A percentile compares a stretch with the other conserved stretches of the same genome.
Evolutionary conservation across 2,888 invertebrate species (phyloP).

Genomic region (Phorcus lineatus): DNA sequence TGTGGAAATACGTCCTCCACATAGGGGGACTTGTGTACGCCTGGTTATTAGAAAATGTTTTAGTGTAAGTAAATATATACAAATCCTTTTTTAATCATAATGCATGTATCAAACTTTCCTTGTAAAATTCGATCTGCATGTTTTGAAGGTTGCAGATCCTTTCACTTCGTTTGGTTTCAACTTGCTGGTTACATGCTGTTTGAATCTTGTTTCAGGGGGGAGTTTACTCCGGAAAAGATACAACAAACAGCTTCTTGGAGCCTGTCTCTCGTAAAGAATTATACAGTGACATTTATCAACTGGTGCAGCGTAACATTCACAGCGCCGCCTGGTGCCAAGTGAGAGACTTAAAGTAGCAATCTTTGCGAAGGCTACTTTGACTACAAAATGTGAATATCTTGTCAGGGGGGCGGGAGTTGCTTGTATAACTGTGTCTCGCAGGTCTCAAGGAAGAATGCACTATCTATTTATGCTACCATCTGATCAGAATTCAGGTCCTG

Average conservation of each 20-base stretch:
- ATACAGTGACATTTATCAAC: conserved; percentile 27
- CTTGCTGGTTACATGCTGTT: neutral
- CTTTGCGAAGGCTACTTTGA: too few species aligned
- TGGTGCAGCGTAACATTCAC: conserved; percentile 36
- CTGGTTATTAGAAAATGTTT: conserved; percentile 68
- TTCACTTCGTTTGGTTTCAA: neutral
- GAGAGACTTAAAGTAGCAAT: too few species aligned
- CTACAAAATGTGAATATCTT: too few species aligned
- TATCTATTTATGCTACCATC: too few species aligned
- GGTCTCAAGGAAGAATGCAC: too few species aligned
- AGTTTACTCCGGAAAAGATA: conserved; percentile 41
- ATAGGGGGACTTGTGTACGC: conserved; percentile 48
- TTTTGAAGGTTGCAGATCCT: too few species aligned
- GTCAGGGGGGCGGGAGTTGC: too few species aligned
- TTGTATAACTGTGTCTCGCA: too few species aligned
- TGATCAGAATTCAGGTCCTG: too few species aligned
- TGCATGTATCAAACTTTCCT: too few species aligned
- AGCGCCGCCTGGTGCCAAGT: neutral
- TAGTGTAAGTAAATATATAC: conserved; percentile 61
- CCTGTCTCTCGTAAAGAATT: conserved; percentile 36
- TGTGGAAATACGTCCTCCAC: conserved; percentile 56
- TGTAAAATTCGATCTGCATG: too few species aligned
- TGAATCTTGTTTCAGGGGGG: conserved; percentile 39
- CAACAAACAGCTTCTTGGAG: conserved; percentile 36
- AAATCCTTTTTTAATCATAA: too few species aligned